These are phyloP conservation scores for Dendroctonus valens DNA, from an alignment of 1,140 invertebrate genomes.

Conservation along the genomic window DNA sequence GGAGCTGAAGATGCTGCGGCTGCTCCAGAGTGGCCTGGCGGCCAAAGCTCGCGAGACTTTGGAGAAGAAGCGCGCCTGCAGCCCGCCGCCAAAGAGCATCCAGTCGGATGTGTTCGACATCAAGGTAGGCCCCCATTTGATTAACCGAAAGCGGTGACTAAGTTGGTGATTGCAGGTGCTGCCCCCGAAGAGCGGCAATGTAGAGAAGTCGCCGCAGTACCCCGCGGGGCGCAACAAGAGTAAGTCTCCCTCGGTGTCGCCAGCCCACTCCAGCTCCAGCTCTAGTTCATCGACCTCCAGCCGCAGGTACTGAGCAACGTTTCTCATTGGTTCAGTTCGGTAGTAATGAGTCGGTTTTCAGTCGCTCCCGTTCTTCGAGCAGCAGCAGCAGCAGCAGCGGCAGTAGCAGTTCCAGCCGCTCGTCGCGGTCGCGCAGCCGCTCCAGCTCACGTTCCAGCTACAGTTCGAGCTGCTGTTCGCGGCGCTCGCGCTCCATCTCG, in stretches of 20 bases:
- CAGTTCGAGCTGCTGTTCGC: conserved; percentile 50
- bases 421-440: conserved; percentile 54
- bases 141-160: background rate
- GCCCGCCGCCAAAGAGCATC: too few species aligned
- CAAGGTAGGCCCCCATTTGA: conserved; percentile 29
- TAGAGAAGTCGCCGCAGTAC: background rate
- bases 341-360: conserved; percentile 11
- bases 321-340: too few species aligned
- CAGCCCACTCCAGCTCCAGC: too few species aligned
- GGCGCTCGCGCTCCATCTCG: conserved; percentile 76
- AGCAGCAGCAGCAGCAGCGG: too few species aligned
- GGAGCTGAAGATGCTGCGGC: conserved; percentile 63
- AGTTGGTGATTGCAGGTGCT: conserved; percentile 27
- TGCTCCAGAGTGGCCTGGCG: conserved; percentile 61
- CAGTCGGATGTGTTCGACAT: conserved; percentile 46
- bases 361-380: conserved; percentile 53
- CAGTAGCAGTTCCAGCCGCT: conserved; percentile 48
- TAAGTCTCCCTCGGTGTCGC: too few species aligned
- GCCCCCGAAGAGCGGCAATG: conserved; percentile 39
- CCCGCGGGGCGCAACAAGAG: background rate
- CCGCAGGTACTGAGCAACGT: too few species aligned
- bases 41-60: conserved; percentile 61
- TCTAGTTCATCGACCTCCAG: too few species aligned
- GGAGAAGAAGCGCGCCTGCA: too few species aligned
- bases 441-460: conserved; percentile 55